These are phyloP conservation scores for Limanda limanda DNA, from an alignment of 2,113 vertebrate species.

Conservation along the genomic window DNA sequence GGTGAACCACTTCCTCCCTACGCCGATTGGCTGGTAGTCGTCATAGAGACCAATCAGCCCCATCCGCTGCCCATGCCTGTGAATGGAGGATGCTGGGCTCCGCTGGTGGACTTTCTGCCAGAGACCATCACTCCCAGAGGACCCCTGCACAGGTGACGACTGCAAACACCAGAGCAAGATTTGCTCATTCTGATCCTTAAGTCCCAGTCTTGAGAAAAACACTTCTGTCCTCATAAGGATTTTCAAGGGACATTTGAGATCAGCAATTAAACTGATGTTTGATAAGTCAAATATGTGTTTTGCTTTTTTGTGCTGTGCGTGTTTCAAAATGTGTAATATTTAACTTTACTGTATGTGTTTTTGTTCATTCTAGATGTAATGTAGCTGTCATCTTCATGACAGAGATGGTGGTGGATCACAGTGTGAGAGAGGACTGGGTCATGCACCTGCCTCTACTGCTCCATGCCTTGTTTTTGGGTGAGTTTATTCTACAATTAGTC, in stretches of 20 bases:
- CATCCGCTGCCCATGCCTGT: slow-evolving; percentile 95
- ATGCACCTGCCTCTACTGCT: slow-evolving; percentile 93
- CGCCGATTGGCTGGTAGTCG: slow-evolving; percentile 91
- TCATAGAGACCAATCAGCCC: slow-evolving; percentile 91
- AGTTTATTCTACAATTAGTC: slow-evolving; percentile 40
- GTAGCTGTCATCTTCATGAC: slow-evolving; percentile 98
- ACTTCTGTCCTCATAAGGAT: no score
- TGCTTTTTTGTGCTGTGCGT: no score
- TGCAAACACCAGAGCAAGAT: not conserved
- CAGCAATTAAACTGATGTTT: no score
- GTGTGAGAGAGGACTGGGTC: slow-evolving; percentile 96
- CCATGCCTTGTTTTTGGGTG: slow-evolving; percentile 95
- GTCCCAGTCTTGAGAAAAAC: not conserved
- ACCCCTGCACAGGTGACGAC: slow-evolving; percentile 91
- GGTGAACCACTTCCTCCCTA: slow-evolving; percentile 94
- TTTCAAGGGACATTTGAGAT: no score
- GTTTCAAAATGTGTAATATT: not conserved
- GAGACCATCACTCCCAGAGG: slow-evolving; percentile 94
- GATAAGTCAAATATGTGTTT: no score
- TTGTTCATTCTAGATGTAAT: slow-evolving; percentile 87
- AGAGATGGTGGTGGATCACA: slow-evolving; percentile 98
- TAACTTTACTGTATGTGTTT: slow-evolving; percentile 5
- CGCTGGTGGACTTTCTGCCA: slow-evolving; percentile 94
- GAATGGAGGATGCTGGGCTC: slow-evolving; percentile 96
- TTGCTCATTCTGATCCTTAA: not conserved